phyloP scores from a whole-genome alignment of 1,140 invertebrate genomes.

The Ips typographus region DNA sequence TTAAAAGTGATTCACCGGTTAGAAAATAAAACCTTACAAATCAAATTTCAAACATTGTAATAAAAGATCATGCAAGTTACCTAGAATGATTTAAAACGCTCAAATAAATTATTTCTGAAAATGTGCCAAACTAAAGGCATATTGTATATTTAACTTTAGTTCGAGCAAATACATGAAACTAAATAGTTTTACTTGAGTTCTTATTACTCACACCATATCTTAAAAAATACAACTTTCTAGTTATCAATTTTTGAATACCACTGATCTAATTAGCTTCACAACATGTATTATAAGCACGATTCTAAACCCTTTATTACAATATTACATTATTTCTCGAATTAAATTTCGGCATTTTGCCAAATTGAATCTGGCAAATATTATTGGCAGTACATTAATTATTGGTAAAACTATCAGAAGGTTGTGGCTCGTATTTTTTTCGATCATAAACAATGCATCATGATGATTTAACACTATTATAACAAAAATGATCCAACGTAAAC shows the following conservation, averaged over 20 bases:
- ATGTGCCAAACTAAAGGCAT: conserved; percentile 34
- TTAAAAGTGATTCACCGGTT: too few relatives aligned
- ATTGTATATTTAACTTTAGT: conserved; percentile 37
- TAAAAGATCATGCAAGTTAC: conserved; percentile 18
- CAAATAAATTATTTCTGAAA: conserved; percentile 33
- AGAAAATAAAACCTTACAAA: background rate
- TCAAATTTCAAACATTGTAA: conserved; percentile 23
- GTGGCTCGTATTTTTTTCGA: too few relatives aligned
- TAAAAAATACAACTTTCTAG: conserved; percentile 1
- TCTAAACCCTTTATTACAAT: too few relatives aligned
- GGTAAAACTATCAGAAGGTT: too few relatives aligned
- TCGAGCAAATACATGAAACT: conserved; percentile 32
- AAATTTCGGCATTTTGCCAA: conserved; percentile 12
- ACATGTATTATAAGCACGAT: too few relatives aligned
- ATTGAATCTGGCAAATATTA: conserved; percentile 11
- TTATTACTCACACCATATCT: conserved; percentile 20
- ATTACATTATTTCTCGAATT: background rate
- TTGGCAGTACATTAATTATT: background rate
- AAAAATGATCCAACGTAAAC: too few relatives aligned
- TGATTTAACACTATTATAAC: too few relatives aligned
- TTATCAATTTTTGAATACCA: too few relatives aligned
- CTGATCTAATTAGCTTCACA: too few relatives aligned
- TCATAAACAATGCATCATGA: too few relatives aligned
- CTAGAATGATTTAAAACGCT: conserved; percentile 26
- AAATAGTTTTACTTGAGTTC: conserved; percentile 34